These are phyloP conservation scores for Muscidifurax raptorellus DNA, from an alignment of 1,140 invertebrate species.

Conservation along the genomic window DNA sequence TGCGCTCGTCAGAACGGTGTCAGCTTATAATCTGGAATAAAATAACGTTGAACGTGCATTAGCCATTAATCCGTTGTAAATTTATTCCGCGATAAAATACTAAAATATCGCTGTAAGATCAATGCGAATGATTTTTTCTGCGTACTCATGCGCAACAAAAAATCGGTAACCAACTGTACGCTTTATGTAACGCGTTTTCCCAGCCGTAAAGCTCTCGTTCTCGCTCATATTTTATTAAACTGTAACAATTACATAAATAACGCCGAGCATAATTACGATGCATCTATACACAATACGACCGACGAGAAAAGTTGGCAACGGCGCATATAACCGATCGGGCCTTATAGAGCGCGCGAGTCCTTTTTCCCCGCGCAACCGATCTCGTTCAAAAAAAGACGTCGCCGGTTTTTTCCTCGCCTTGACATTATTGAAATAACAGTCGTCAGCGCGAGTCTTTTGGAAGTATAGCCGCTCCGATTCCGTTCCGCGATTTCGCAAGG, in stretches of 20 bases:
- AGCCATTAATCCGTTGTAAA: too few relatives aligned
- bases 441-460: background rate
- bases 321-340: background rate
- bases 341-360: conserved; percentile 40
- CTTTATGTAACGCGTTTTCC: background rate
- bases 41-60: too few relatives aligned
- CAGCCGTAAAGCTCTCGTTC: background rate
- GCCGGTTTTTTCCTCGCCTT: background rate
- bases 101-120: background rate
- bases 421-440: background rate
- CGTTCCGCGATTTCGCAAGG: conserved; percentile 12
- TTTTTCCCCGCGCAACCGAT: conserved; percentile 12
- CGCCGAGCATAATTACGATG: background rate
- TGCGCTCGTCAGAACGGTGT: too few relatives aligned
- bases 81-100: background rate
- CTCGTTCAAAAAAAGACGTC: too few relatives aligned
- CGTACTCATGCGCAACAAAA: background rate
- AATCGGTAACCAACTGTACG: background rate
- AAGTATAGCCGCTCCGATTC: background rate
- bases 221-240: background rate
- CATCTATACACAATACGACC: background rate
- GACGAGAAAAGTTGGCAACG: conserved; percentile 44
- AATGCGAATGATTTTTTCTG: too few relatives aligned
- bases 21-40: too few relatives aligned
- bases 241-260: conserved; percentile 39